A percentile compares a stretch with the other conserved stretches of the same genome.
These are phyloP conservation scores for Ennomos erosarius DNA, from an alignment of 2,888 invertebrate genomes.

Conservation along the genomic window DNA sequence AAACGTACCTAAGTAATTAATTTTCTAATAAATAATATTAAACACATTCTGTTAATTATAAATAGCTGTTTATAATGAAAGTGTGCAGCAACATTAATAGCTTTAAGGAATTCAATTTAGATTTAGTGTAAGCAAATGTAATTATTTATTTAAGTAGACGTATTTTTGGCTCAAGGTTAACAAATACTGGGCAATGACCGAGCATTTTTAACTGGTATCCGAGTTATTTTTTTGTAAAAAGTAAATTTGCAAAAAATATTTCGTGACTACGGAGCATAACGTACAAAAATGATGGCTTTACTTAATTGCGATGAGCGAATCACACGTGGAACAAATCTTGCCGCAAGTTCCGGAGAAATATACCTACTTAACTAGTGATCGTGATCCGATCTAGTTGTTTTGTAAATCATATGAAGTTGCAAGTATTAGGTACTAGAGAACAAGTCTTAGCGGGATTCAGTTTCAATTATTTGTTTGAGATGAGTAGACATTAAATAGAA, in stretches of 20 bases:
- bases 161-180: slow-evolving; percentile 40
- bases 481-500: neutral
- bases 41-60: slow-evolving; percentile 16
- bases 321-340: slow-evolving; percentile 69
- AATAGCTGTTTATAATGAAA: slow-evolving; percentile 13
- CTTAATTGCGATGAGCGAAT: slow-evolving; percentile 66
- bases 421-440: slow-evolving; percentile 40
- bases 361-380: slow-evolving; percentile 52
- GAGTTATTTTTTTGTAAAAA: slow-evolving; percentile 30
- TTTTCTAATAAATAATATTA: slow-evolving; percentile 20
- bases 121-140: slow-evolving; percentile 25
- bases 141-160: slow-evolving; percentile 24
- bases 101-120: slow-evolving; percentile 26
- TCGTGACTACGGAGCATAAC: slow-evolving; percentile 71
- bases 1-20: slow-evolving; percentile 14
- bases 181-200: slow-evolving; percentile 41
- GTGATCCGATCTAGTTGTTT: slow-evolving; percentile 70
- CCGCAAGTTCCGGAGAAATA: slow-evolving; percentile 62
- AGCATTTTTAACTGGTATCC: slow-evolving; percentile 31
- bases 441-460: slow-evolving; percentile 14
- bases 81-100: slow-evolving; percentile 17
- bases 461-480: neutral
- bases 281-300: slow-evolving; percentile 61
- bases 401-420: slow-evolving; percentile 54
- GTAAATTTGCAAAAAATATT: slow-evolving; percentile 46